phyloP scores from a whole-genome alignment of 2,888 invertebrate genomes.

The Branchipolynoe longqiensis region DNA sequence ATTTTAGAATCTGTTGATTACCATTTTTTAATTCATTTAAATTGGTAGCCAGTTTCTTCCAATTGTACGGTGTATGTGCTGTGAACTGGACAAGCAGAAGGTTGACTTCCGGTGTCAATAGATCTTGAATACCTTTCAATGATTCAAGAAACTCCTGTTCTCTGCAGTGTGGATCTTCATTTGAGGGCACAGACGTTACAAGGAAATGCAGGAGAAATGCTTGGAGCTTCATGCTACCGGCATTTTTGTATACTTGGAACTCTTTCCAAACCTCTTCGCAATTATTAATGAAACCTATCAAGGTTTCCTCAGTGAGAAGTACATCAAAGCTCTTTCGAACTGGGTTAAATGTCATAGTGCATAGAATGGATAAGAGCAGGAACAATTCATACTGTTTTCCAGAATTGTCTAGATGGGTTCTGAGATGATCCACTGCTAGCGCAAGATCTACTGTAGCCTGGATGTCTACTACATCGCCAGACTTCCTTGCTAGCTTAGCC shows the following conservation, averaged over 20 bases:
- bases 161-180: background rate
- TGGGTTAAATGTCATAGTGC: background rate
- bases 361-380: background rate
- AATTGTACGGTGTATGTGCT: conserved; percentile 3
- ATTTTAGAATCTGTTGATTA: background rate
- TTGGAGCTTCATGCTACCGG: background rate
- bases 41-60: background rate
- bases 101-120: background rate
- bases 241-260: background rate
- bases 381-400: conserved; percentile 6
- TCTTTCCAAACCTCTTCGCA: background rate
- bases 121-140: background rate
- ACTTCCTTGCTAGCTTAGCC: background rate
- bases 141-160: background rate
- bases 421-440: conserved; percentile 1
- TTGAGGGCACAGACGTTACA: background rate
- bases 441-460: background rate
- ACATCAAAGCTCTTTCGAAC: background rate
- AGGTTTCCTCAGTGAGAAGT: background rate
- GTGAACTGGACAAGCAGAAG: background rate
- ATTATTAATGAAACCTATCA: background rate
- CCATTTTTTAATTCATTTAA: background rate
- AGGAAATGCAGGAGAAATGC: conserved; percentile 1
- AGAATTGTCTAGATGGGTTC: background rate
- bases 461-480: background rate